phyloP scores from a whole-genome alignment of 2,113 vertebrate species.

The Stegostoma tigrinum region DNA sequence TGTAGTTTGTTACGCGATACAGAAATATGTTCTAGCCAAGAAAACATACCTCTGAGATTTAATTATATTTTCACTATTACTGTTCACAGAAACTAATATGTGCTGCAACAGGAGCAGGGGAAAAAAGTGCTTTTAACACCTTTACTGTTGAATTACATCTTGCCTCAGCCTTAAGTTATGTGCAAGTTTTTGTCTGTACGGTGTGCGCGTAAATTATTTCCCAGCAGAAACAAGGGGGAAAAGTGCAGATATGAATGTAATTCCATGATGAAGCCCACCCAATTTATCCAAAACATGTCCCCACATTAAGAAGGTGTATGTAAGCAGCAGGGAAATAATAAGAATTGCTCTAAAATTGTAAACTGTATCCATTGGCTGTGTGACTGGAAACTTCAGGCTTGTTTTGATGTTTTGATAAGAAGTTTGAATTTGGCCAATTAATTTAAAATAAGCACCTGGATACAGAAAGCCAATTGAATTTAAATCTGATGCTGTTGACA shows the following conservation, averaged over 20 bases:
- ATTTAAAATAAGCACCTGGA: too few species aligned
- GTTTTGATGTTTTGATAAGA: too few species aligned
- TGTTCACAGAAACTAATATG: background rate
- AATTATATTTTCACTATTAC: slow-evolving; percentile 28
- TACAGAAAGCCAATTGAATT: too few species aligned
- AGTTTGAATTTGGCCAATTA: too few species aligned
- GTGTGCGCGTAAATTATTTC: background rate
- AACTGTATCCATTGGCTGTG: too few species aligned
- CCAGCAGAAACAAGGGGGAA: background rate
- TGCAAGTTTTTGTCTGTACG: background rate
- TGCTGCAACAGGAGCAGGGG: background rate
- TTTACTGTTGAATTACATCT: slow-evolving; percentile 7
- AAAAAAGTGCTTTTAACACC: background rate
- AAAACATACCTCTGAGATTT: slow-evolving; percentile 21
- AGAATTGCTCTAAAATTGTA: too few species aligned
- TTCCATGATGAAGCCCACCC: background rate
- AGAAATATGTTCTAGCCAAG: slow-evolving; percentile 4
- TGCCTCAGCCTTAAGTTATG: background rate
- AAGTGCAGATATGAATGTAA: background rate
- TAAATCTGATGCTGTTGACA: too few species aligned
- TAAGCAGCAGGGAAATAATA: too few species aligned
- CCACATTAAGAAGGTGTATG: background rate
- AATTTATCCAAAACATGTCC: background rate
- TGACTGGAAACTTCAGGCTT: too few species aligned
- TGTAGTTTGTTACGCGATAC: background rate